These are phyloP conservation scores for Ailuropoda melanoleuca DNA, from an alignment of 2,113 vertebrate genomes.

Conservation along the genomic window DNA sequence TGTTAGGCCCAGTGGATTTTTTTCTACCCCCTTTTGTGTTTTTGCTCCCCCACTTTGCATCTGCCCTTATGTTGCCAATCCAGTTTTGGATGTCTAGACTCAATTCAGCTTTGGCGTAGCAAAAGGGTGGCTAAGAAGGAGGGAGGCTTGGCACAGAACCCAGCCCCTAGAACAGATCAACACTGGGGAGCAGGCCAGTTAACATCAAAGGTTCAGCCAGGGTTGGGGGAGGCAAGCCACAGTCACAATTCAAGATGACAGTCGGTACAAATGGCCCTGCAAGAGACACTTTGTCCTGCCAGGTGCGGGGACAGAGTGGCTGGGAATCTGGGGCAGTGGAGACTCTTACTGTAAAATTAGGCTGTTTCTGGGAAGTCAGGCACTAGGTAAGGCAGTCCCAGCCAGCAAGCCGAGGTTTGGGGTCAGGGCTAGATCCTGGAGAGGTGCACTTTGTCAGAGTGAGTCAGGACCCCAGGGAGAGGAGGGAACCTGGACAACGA, in stretches of 20 bases:
- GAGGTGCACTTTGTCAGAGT: neutral
- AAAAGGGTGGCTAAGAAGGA: neutral
- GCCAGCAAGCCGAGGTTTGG: neutral
- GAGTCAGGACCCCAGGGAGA: neutral
- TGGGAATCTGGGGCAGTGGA: conserved; percentile 25
- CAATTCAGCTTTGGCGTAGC: neutral
- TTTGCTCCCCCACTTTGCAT: neutral
- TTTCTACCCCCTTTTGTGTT: neutral
- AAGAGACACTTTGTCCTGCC: conserved; percentile 53
- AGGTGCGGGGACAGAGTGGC: neutral
- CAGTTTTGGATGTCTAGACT: neutral
- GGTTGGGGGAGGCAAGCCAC: neutral
- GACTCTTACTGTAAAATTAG: conserved; percentile 19
- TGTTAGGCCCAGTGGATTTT: neutral
- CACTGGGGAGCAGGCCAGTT: neutral
- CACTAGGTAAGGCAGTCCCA: neutral
- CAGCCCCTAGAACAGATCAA: neutral
- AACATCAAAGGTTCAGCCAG: neutral
- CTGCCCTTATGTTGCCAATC: neutral
- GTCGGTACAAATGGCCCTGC: conserved; percentile 11
- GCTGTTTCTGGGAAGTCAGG: neutral
- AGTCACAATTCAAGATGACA: conserved; percentile 50
- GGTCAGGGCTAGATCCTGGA: neutral
- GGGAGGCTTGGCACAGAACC: neutral
- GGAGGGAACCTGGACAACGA: neutral